These are phyloP conservation scores for Aphidius gifuensis DNA, from an alignment of 1,140 invertebrate species.

Conservation along the genomic window DNA sequence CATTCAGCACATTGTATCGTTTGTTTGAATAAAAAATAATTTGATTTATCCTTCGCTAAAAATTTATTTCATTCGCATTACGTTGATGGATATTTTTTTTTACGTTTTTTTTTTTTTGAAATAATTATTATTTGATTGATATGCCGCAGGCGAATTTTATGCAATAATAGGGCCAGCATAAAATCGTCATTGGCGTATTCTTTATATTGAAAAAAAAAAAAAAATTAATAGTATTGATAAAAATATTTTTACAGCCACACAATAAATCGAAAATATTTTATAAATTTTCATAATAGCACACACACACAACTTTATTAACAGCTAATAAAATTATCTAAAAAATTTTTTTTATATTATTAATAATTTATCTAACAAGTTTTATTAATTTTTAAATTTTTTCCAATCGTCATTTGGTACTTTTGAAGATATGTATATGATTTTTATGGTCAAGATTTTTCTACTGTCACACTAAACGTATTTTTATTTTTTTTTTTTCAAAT, in stretches of 20 bases:
- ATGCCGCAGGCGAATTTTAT: constrained; percentile 42
- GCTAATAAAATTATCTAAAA: constrained; percentile 17
- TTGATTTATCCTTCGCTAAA: not conserved
- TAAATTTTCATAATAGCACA: not conserved
- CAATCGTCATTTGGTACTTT: constrained; percentile 13
- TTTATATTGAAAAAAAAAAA: not conserved
- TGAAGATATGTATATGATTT: constrained; percentile 44
- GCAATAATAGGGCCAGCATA: constrained; percentile 46
- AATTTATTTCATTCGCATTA: not conserved
- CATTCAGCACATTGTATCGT: not conserved
- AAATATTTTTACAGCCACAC: constrained; percentile 4
- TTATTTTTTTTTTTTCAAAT: constrained; percentile 27
- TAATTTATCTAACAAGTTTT: constrained; percentile 38
- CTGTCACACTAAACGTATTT: constrained; percentile 24
- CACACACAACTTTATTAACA: constrained; percentile 19
- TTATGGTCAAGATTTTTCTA: constrained; percentile 32
- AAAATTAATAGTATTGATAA: not conserved
- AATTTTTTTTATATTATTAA: constrained; percentile 43
- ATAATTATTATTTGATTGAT: constrained; percentile 24
- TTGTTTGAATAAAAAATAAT: not conserved
- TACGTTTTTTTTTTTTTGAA: constrained; percentile 2
- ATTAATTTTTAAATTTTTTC: constrained; percentile 12
- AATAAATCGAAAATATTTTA: not conserved
- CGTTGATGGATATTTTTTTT: not conserved
- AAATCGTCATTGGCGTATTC: constrained; percentile 43